phyloP scores from a whole-genome alignment of 2,113 vertebrate genomes.

The Pelodiscus sinensis region DNA sequence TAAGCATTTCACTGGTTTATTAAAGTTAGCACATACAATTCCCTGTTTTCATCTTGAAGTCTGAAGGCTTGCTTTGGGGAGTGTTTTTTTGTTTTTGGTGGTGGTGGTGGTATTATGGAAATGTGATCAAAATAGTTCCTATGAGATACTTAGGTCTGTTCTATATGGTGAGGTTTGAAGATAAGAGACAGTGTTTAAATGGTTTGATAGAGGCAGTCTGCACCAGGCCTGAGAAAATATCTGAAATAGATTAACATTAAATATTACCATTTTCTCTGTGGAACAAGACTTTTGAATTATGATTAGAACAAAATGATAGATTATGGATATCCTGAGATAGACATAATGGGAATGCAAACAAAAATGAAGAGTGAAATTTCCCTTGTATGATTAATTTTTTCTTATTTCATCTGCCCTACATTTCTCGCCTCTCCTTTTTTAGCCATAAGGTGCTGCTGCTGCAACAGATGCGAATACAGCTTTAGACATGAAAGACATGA shows the following conservation, averaged over 20 bases:
- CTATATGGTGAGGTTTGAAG: background rate
- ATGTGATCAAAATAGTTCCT: background rate
- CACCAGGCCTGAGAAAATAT: background rate
- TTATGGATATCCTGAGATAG: background rate
- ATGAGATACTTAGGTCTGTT: background rate
- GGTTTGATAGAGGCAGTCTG: background rate
- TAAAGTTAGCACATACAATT: background rate
- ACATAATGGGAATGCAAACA: background rate
- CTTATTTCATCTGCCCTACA: background rate
- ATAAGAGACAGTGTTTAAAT: background rate
- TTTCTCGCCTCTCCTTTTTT: background rate
- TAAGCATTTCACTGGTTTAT: background rate
- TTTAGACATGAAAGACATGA: background rate
- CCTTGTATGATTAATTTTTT: background rate
- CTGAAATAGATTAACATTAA: background rate
- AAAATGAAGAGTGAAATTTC: background rate
- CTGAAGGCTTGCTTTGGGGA: background rate
- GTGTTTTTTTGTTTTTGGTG: too few species aligned
- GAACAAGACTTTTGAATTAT: background rate
- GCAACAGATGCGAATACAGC: background rate
- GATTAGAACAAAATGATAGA: background rate
- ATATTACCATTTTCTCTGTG: background rate
- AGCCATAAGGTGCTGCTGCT: background rate
- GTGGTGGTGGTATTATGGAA: background rate
- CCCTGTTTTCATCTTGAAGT: rapidly evolving